Evolutionary conservation across 1,140 invertebrate species (phyloP).

Genomic region (Ips nitidus): DNA sequence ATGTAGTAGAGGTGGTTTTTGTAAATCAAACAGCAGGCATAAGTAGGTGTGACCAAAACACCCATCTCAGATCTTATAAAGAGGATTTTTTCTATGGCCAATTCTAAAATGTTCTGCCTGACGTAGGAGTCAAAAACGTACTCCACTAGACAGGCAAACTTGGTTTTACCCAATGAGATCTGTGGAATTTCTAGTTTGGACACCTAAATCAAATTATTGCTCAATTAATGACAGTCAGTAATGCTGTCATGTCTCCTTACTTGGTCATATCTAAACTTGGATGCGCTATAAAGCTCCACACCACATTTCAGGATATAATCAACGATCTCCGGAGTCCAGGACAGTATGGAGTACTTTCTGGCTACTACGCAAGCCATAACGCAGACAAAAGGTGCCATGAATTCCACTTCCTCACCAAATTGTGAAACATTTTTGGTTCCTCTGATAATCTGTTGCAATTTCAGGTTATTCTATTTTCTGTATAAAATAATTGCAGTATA

Average conservation of each 20-base stretch:
- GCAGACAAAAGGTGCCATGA: conserved; percentile 56
- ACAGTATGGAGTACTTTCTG: conserved; percentile 55
- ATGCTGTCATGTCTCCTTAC: conserved; percentile 38
- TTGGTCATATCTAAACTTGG: conserved; percentile 51
- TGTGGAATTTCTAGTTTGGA: conserved; percentile 46
- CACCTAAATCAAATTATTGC: conserved; percentile 32
- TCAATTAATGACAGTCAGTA: not conserved
- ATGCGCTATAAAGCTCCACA: conserved; percentile 53
- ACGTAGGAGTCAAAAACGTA: conserved; percentile 44
- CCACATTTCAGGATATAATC: conserved; percentile 56
- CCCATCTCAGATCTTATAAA: conserved; percentile 54
- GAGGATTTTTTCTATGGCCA: conserved; percentile 42
- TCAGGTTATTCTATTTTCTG: not conserved
- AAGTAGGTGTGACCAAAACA: conserved; percentile 56
- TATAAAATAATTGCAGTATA: not conserved
- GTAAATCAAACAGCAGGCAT: conserved; percentile 56
- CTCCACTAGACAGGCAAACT: conserved; percentile 42
- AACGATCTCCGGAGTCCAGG: conserved; percentile 55
- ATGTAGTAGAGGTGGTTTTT: conserved; percentile 57
- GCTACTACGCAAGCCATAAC: conserved; percentile 59
- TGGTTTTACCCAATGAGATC: conserved; percentile 44
- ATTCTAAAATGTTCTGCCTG: conserved; percentile 40
- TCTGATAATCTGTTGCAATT: conserved; percentile 47
- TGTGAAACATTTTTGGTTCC: conserved; percentile 51
- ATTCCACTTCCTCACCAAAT: conserved; percentile 44